Evolutionary conservation across 1,140 invertebrate genomes (phyloP).

Genomic region (Hermatobates lingyangjiaoensis): DNA sequence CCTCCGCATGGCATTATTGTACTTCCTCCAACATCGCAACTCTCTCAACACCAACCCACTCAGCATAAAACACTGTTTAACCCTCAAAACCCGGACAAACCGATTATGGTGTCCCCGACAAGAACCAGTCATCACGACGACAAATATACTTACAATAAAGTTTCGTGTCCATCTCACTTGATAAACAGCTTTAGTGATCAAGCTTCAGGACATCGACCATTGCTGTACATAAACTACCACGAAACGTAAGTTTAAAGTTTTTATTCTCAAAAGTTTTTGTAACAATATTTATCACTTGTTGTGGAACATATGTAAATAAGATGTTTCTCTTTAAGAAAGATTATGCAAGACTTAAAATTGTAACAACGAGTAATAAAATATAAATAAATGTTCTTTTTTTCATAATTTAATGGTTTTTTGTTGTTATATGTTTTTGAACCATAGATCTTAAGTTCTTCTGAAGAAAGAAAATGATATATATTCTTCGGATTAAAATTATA

Average conservation of each 20-base stretch:
- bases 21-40: not conserved
- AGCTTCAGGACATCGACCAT: not conserved
- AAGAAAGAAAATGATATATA: too few species aligned
- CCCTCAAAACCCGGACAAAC: conserved; percentile 9
- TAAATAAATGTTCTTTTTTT: too few species aligned
- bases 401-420: too few species aligned
- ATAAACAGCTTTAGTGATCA: conserved; percentile 3
- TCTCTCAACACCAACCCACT: not conserved
- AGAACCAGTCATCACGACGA: conserved; percentile 1
- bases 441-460: too few species aligned
- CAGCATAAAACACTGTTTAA: conserved; percentile 3
- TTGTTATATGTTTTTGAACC: too few species aligned
- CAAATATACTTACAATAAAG: not conserved
- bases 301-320: not conserved
- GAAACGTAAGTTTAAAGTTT: conserved; percentile 4
- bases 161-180: not conserved
- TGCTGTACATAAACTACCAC: conserved; percentile 3
- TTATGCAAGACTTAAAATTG: too few species aligned
- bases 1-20: conserved; percentile 8
- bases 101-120: conserved; percentile 5
- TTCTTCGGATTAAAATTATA: too few species aligned
- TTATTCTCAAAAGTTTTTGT: not conserved
- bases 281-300: not conserved
- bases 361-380: too few species aligned
- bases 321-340: too few species aligned